Evolutionary conservation across 2,888 invertebrate genomes (phyloP).

Genomic region (Tiphia femorata): DNA sequence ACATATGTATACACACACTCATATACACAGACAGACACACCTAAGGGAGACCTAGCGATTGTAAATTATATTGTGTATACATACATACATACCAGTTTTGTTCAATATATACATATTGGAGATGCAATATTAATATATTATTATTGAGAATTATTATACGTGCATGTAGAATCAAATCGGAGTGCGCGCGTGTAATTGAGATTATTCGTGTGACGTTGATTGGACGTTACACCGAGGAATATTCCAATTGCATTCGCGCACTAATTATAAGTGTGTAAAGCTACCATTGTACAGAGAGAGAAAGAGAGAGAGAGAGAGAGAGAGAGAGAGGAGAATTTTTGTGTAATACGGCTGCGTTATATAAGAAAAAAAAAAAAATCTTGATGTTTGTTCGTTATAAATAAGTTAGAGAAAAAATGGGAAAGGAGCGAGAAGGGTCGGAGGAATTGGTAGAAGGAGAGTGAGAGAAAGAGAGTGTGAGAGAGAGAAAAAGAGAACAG

Average conservation of each 20-base stretch:
- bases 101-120: slow-evolving; percentile 51
- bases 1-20: not conserved
- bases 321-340: slow-evolving; percentile 11
- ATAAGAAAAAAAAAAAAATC: too few relatives aligned
- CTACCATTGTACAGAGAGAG: too few relatives aligned
- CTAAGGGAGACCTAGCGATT: slow-evolving; percentile 51
- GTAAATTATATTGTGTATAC: slow-evolving; percentile 58
- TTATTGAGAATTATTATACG: slow-evolving; percentile 31
- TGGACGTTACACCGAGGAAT: too few relatives aligned
- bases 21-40: not conserved
- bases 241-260: too few relatives aligned
- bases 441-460: slow-evolving; percentile 12
- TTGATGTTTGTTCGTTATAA: slow-evolving; percentile 1
- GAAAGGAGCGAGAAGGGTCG: not conserved
- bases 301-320: slow-evolving; percentile 3
- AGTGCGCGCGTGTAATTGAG: slow-evolving; percentile 5
- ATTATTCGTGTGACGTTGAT: not conserved
- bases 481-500: slow-evolving; percentile 25
- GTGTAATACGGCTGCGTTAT: too few relatives aligned
- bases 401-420: not conserved
- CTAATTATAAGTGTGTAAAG: too few relatives aligned
- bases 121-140: slow-evolving; percentile 23
- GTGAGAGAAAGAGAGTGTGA: slow-evolving; percentile 25
- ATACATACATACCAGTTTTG: slow-evolving; percentile 55
- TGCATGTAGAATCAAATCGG: slow-evolving; percentile 36